phyloP scores from a whole-genome alignment of 2,113 vertebrate species.

The Microcebus lehilahytsara region DNA sequence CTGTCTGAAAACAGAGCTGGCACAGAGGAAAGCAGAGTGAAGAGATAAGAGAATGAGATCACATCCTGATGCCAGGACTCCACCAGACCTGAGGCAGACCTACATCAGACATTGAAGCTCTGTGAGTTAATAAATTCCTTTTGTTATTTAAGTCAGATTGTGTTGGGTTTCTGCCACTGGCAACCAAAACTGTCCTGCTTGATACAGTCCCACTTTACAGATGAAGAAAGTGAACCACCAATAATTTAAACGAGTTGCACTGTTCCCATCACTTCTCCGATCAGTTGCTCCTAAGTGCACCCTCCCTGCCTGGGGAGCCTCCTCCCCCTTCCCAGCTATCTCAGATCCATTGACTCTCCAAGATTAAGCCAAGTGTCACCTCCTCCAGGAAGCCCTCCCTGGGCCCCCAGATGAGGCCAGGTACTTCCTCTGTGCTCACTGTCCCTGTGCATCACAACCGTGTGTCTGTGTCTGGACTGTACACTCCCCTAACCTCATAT shows the following conservation, averaged over 20 bases:
- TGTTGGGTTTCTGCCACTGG: background rate
- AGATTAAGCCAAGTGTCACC: background rate
- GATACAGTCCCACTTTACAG: background rate
- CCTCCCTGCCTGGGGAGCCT: background rate
- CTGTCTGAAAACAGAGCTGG: background rate
- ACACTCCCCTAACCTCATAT: background rate
- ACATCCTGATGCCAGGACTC: background rate
- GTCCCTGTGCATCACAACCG: background rate
- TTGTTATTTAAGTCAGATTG: background rate
- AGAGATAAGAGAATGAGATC: background rate
- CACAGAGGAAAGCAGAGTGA: background rate
- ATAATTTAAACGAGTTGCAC: background rate
- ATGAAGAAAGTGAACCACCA: background rate
- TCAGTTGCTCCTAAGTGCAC: background rate
- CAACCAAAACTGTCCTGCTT: background rate
- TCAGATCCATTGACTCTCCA: background rate
- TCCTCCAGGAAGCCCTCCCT: conserved; percentile 14
- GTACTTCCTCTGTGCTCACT: background rate
- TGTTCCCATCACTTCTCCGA: background rate
- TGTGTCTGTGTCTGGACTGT: background rate
- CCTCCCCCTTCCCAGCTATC: background rate
- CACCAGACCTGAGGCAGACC: background rate
- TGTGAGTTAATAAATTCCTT: background rate
- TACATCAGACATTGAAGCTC: background rate
- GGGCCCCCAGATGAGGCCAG: background rate